phyloP scores from a whole-genome alignment of 2,113 vertebrate species.

The Ptilonorhynchus violaceus region DNA sequence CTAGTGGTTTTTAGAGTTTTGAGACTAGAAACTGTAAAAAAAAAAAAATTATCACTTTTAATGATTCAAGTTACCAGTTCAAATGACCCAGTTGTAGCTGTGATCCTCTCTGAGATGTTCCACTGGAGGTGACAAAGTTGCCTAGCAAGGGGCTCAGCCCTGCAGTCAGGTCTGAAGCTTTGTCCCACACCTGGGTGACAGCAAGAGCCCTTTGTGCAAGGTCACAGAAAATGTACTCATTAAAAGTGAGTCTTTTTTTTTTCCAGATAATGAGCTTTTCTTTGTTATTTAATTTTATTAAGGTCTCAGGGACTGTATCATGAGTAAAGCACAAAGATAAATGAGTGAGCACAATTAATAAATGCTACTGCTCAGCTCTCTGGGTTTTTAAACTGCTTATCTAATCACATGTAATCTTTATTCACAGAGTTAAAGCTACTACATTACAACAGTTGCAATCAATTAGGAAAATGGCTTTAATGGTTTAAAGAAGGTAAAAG shows the following conservation, averaged over 20 bases:
- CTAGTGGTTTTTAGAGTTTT: background rate
- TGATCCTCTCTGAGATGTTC: background rate
- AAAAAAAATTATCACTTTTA: background rate
- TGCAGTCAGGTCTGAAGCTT: background rate
- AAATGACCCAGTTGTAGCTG: background rate
- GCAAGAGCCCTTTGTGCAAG: background rate
- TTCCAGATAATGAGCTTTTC: background rate
- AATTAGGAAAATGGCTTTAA: conserved; percentile 5
- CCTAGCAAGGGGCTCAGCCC: background rate
- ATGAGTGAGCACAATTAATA: conserved; percentile 22
- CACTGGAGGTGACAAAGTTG: background rate
- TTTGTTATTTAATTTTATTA: background rate
- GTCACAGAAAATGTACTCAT: background rate
- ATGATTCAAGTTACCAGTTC: background rate
- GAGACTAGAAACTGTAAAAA: background rate
- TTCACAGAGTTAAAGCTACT: background rate
- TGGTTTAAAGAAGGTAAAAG: background rate
- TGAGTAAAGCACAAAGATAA: conserved; percentile 29
- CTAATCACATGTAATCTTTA: conserved; percentile 4
- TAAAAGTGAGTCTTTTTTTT: background rate
- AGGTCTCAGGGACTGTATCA: background rate
- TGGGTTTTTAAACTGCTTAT: conserved; percentile 18
- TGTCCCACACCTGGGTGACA: background rate
- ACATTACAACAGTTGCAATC: background rate
- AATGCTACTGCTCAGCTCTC: background rate